phyloP scores from a whole-genome alignment of 2,113 vertebrate genomes.

The Sminthopsis crassicaudata region DNA sequence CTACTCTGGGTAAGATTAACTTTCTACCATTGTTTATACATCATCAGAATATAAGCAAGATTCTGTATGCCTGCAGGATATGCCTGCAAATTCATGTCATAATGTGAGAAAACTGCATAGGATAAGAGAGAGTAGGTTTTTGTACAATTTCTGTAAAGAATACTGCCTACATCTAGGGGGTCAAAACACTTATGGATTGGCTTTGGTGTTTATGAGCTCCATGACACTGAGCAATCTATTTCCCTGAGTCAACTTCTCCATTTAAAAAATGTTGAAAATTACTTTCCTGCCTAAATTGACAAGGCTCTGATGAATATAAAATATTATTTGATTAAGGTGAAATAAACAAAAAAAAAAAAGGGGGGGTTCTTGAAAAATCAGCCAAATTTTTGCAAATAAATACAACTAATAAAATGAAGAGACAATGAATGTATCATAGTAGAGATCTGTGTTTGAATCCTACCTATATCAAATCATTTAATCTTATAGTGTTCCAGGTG shows the following conservation, averaged over 20 bases:
- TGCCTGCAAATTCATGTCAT: not conserved
- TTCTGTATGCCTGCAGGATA: accelerated
- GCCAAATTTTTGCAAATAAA: not conserved
- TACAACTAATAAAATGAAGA: not conserved
- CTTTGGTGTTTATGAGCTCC: not conserved
- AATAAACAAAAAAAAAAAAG: not conserved
- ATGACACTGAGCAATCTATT: not conserved
- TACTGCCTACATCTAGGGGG: not conserved
- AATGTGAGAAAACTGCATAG: not conserved
- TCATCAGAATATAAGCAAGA: not conserved
- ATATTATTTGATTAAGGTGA: not conserved
- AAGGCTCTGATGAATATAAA: not conserved
- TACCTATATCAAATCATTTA: not conserved
- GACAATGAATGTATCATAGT: not conserved
- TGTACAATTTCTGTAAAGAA: not conserved
- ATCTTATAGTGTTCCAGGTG: not conserved
- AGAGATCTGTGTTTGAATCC: not conserved
- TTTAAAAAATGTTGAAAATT: too few species aligned
- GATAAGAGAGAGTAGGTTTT: not conserved
- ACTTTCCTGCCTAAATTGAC: too few species aligned
- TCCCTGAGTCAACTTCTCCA: too few species aligned
- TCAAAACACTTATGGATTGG: not conserved
- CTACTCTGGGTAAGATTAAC: accelerated
- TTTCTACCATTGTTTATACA: not conserved
- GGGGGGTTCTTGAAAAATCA: not conserved